A percentile compares a stretch with the other conserved stretches of the same genome.
Evolutionary conservation across 2,888 invertebrate genomes (phyloP).

Genomic region (Nomada lathburiana): DNA sequence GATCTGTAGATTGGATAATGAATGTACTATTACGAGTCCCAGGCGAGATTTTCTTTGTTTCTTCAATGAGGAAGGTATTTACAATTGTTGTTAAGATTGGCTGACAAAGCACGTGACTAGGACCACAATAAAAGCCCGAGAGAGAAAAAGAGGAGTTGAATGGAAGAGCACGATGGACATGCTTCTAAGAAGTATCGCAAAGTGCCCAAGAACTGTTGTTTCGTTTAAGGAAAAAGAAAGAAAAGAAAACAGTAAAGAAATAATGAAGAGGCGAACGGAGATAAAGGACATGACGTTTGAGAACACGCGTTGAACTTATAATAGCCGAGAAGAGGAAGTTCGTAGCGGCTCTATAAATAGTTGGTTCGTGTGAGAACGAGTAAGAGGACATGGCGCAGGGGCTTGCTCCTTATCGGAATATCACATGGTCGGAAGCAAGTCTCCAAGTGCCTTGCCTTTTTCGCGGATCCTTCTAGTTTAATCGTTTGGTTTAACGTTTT

Average conservation of each 20-base stretch:
- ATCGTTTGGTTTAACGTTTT: not conserved
- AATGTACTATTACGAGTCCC: not conserved
- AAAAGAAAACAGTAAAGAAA: not conserved
- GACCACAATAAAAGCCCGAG: conserved; percentile 50
- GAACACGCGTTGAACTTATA: conserved; percentile 17
- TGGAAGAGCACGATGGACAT: not conserved
- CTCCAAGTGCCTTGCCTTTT: conserved; percentile 32
- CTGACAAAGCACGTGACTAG: conserved; percentile 29
- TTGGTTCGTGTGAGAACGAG: conserved; percentile 20
- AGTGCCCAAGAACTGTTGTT: conserved; percentile 24
- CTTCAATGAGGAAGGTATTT: conserved; percentile 4
- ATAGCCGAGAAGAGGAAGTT: conserved; percentile 2
- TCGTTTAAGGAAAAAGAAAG: not conserved
- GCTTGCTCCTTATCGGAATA: conserved; percentile 20
- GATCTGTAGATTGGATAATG: not conserved
- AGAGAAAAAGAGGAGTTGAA: not conserved
- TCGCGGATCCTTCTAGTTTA: conserved; percentile 16
- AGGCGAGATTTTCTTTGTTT: not conserved
- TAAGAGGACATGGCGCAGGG: conserved; percentile 23
- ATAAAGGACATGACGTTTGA: not conserved
- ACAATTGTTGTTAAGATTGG: conserved; percentile 11
- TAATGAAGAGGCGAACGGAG: not conserved
- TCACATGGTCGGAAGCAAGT: conserved; percentile 15
- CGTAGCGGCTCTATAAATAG: conserved; percentile 21
- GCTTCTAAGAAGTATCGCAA: conserved; percentile 39